Evolutionary conservation across 2,797 vertebrate genomes (phyloP).

Genomic region (Rhodeus uyekii): DNA sequence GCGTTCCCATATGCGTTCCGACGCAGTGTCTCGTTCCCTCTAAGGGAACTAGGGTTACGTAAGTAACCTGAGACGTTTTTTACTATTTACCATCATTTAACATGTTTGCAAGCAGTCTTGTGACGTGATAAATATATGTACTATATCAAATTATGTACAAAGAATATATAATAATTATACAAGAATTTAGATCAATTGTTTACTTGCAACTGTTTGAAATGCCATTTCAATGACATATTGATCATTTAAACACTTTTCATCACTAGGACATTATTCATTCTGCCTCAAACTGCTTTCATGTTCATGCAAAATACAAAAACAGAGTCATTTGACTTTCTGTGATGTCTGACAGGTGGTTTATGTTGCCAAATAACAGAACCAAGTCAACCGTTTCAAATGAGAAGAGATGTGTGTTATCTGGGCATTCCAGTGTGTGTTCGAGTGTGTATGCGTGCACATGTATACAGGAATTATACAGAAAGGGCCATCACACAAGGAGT

Average conservation of each 20-base stretch:
- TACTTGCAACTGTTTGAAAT: neutral
- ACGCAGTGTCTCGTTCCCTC: too few relatives aligned
- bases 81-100: neutral
- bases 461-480: neutral
- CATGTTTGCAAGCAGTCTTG: neutral
- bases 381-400: neutral
- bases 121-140: neutral
- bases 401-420: constrained; percentile 10
- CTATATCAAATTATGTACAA: neutral
- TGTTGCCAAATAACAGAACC: constrained; percentile 33
- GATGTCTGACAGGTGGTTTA: constrained; percentile 40
- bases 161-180: neutral
- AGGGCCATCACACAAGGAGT: neutral
- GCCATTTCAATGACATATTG: neutral
- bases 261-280: neutral
- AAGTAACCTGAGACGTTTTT: too few relatives aligned
- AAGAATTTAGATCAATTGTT: neutral
- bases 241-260: neutral
- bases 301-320: constrained; percentile 7
- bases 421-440: constrained; percentile 6
- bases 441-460: constrained; percentile 17
- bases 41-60: too few relatives aligned
- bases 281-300: neutral
- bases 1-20: too few relatives aligned
- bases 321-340: constrained; percentile 14